phyloP scores from a whole-genome alignment of 1,140 invertebrate genomes.

The Lepeophtheirus salmonis region DNA sequence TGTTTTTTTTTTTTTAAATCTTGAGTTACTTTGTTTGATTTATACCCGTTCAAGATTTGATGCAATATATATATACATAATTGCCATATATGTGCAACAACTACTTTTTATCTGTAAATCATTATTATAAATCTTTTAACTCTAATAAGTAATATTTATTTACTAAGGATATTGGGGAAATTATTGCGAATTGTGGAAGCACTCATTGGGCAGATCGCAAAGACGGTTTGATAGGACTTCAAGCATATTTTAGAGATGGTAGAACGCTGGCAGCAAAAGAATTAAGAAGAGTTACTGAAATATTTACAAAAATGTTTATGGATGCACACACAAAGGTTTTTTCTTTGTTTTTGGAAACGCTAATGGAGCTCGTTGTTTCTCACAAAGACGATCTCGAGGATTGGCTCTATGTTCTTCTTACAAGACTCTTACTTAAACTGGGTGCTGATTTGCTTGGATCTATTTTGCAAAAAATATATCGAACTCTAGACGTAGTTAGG shows the following conservation, averaged over 20 bases:
- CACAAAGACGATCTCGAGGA: constrained; percentile 66
- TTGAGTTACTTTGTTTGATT: not conserved
- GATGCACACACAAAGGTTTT: constrained; percentile 93
- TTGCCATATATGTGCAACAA: too few species aligned
- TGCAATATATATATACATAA: not conserved
- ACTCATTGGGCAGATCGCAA: constrained; percentile 78
- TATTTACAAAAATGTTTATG: constrained; percentile 89
- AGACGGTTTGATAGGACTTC: constrained; percentile 66
- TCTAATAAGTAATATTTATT: not conserved
- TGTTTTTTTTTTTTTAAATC: too few species aligned
- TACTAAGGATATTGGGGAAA: constrained; percentile 59
- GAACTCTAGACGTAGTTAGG: constrained; percentile 63
- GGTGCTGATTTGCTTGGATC: constrained; percentile 74
- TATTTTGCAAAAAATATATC: constrained; percentile 67
- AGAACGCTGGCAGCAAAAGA: constrained; percentile 46
- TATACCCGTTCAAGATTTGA: not conserved
- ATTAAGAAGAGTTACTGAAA: constrained; percentile 60
- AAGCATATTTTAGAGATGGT: constrained; percentile 47
- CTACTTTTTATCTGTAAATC: too few species aligned
- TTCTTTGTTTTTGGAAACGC: constrained; percentile 71
- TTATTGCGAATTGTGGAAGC: constrained; percentile 63
- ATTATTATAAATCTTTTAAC: too few species aligned
- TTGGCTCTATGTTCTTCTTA: constrained; percentile 70
- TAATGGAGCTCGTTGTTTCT: constrained; percentile 65
- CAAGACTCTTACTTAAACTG: constrained; percentile 59